These are phyloP conservation scores for Brachyptera putata DNA, from an alignment of 2,888 invertebrate species.

Conservation along the genomic window DNA sequence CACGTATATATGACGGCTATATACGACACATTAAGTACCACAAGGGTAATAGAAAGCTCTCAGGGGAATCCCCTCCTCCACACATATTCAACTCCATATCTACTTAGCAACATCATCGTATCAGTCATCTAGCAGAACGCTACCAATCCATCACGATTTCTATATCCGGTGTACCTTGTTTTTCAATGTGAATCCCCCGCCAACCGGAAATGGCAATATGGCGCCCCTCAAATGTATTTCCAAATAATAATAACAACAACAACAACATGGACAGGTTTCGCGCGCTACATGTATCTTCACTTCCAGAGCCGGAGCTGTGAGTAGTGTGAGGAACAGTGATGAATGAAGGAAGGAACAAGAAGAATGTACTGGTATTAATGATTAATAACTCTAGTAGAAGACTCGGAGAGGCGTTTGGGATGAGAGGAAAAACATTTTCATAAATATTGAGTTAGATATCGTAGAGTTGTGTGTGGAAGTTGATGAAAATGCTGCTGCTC, in stretches of 20 bases:
- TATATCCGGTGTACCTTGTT: neutral
- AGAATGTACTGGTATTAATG: constrained; percentile 12
- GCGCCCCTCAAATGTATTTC: neutral
- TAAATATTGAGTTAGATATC: neutral
- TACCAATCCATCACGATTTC: constrained; percentile 4
- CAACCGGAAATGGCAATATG: constrained; percentile 9
- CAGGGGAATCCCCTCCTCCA: too few species aligned
- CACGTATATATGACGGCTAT: too few species aligned
- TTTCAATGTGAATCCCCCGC: neutral
- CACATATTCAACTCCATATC: too few species aligned
- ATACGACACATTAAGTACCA: too few species aligned
- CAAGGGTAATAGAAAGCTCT: too few species aligned
- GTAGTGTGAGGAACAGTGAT: constrained; percentile 2
- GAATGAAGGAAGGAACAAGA: constrained; percentile 9
- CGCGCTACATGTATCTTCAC: constrained; percentile 15
- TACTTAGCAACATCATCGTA: too few species aligned
- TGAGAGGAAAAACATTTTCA: constrained; percentile 1
- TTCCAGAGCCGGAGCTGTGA: neutral
- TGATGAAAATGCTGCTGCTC: neutral
- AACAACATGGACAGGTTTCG: too few species aligned
- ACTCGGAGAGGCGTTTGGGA: neutral
- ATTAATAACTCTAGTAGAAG: constrained; percentile 1
- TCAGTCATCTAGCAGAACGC: too few species aligned
- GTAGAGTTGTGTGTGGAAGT: neutral
- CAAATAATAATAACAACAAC: neutral